A percentile compares a stretch with the other conserved stretches of the same genome.
These are phyloP conservation scores for Papilio helenus DNA, from an alignment of 1,140 invertebrate genomes.

Conservation along the genomic window DNA sequence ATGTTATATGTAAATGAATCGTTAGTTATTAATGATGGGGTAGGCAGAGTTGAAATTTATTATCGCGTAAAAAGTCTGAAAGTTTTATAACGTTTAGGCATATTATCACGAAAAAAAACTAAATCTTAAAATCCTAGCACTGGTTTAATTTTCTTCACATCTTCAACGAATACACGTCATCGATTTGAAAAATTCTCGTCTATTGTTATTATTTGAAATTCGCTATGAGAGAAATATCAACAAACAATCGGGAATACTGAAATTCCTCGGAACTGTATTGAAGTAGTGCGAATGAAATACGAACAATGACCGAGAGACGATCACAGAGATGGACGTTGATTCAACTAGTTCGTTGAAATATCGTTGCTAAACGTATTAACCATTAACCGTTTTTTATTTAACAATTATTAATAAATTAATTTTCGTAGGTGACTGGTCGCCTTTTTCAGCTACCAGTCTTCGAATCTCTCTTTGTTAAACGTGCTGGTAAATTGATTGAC, in stretches of 20 bases:
- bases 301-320: constrained; percentile 24
- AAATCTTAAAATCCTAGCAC: background rate
- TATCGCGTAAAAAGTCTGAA: no score
- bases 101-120: background rate
- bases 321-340: background rate
- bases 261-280: constrained; percentile 29
- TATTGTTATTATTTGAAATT: constrained; percentile 22
- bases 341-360: background rate
- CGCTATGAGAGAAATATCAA: constrained; percentile 14
- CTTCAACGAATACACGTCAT: background rate
- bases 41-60: no score
- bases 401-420: background rate
- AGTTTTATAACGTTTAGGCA: no score
- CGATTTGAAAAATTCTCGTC: background rate
- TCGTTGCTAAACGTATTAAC: background rate
- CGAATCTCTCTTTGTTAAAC: background rate
- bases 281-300: constrained; percentile 29
- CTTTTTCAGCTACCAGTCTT: background rate
- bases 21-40: no score
- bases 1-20: background rate
- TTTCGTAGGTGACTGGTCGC: background rate
- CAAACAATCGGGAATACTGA: constrained; percentile 23
- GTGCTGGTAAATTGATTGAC: no score
- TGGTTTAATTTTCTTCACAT: background rate
- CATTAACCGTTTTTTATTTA: background rate